Conservation (phyloP, 1,140 invertebrate genomes). For the Procambarus clarkii region DNA sequence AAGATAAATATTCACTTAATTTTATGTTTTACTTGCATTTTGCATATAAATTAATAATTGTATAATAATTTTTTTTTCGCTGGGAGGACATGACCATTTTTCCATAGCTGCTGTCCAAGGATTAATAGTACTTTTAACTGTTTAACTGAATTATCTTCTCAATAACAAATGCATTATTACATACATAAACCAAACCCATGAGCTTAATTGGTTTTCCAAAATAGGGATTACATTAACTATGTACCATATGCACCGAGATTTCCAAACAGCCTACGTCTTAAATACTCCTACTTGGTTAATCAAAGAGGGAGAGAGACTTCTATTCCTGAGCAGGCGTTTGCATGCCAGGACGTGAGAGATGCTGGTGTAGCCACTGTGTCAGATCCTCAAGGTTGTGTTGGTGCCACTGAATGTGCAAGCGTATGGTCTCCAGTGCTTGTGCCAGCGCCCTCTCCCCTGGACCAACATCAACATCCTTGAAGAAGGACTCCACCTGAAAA, state of each 20-base stretch:
- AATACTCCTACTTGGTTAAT: background rate
- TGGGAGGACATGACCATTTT: no score
- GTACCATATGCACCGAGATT: background rate
- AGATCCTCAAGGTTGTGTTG: constrained; percentile 81
- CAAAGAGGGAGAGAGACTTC: background rate
- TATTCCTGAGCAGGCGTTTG: background rate
- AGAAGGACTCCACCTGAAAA: constrained; percentile 82
- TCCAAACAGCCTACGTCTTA: no score
- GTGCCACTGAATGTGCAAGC: constrained; percentile 87
- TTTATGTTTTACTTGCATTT: no score
- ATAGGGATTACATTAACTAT: background rate
- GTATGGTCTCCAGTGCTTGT: constrained; percentile 86
- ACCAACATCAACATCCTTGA: constrained; percentile 82
- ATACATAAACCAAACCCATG: no score
- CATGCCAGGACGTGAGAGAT: constrained; percentile 72
- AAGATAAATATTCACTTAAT: no score
- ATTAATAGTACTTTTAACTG: no score
- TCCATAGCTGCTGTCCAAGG: no score
- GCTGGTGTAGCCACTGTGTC: constrained; percentile 80
- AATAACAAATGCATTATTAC: no score
- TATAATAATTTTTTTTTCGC: no score
- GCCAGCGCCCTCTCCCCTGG: constrained; percentile 82
- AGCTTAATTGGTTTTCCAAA: no score
- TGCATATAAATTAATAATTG: no score
- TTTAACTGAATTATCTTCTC: no score